Conservation (phyloP, 2,797 vertebrate genomes). For the Hapalemur alaotrensis region DNA sequence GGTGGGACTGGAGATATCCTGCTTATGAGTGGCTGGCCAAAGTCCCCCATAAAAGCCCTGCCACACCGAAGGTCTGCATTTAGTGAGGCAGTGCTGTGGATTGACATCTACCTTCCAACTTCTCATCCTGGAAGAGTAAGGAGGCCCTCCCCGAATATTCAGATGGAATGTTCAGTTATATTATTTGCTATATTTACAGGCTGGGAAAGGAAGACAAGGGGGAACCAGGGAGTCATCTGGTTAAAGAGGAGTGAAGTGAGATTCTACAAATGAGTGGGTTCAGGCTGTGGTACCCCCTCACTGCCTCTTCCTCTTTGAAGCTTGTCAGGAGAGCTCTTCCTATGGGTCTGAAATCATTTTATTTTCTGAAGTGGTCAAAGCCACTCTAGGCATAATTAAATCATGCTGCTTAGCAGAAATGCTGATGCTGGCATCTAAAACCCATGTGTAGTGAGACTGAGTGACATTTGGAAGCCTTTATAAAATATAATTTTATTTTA, state of each 20-base stretch:
- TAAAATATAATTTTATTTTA: slow-evolving; percentile 36
- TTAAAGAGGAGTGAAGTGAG: slow-evolving; percentile 29
- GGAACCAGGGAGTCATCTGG: background rate
- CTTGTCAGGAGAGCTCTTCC: slow-evolving; percentile 22
- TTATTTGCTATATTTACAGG: slow-evolving; percentile 53
- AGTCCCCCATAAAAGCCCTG: background rate
- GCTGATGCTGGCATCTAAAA: slow-evolving; percentile 39
- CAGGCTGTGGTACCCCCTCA: background rate
- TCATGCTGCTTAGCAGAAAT: slow-evolving; percentile 39
- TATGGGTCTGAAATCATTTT: slow-evolving; percentile 31
- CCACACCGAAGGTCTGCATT: background rate
- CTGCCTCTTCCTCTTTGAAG: background rate
- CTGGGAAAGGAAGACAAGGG: slow-evolving; percentile 10
- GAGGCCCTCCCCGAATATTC: slow-evolving; percentile 21
- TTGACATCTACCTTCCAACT: slow-evolving; percentile 45
- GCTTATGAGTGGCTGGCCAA: background rate
- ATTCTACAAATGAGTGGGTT: slow-evolving; percentile 5
- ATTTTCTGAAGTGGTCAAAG: slow-evolving; percentile 26
- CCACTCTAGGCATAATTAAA: slow-evolving; percentile 18
- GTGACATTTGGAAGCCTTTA: slow-evolving; percentile 8
- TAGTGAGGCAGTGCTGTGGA: background rate
- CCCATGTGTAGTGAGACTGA: background rate
- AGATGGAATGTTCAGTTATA: slow-evolving; percentile 40
- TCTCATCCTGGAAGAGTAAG: slow-evolving; percentile 10
- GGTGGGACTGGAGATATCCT: background rate